These are phyloP conservation scores for Rhamnusium bicolor DNA, from an alignment of 2,888 invertebrate genomes.

Conservation along the genomic window DNA sequence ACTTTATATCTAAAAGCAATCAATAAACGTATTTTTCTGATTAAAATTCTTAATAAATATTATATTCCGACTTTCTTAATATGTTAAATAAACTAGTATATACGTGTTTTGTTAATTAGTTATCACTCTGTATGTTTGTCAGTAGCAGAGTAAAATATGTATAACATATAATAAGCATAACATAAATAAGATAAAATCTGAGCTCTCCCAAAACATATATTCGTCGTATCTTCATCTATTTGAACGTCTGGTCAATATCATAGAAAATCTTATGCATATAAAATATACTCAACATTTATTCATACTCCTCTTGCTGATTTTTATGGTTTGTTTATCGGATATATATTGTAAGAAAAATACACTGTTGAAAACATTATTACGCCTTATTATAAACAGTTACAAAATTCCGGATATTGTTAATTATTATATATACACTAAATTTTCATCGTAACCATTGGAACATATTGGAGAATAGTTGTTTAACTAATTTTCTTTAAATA, in stretches of 20 bases:
- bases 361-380: conserved; percentile 46
- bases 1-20: too few species aligned
- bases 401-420: conserved; percentile 46
- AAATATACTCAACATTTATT: conserved; percentile 32
- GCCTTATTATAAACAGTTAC: conserved; percentile 37
- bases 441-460: conserved; percentile 33
- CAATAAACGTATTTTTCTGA: too few species aligned
- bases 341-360: conserved; percentile 40
- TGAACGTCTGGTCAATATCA: conserved; percentile 23
- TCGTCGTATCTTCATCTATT: conserved; percentile 15
- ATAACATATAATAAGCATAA: conserved; percentile 13
- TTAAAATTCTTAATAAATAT: background rate
- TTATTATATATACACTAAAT: conserved; percentile 48
- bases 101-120: conserved; percentile 1
- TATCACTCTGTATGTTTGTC: conserved; percentile 19
- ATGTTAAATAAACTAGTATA: background rate
- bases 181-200: conserved; percentile 5
- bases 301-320: conserved; percentile 32
- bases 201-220: conserved; percentile 13
- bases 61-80: background rate
- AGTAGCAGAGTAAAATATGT: conserved; percentile 10
- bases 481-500: conserved; percentile 32
- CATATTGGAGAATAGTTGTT: conserved; percentile 29
- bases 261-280: conserved; percentile 31
- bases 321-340: conserved; percentile 34